Conservation (phyloP, 1,140 invertebrate species). For the Ips typographus region DNA sequence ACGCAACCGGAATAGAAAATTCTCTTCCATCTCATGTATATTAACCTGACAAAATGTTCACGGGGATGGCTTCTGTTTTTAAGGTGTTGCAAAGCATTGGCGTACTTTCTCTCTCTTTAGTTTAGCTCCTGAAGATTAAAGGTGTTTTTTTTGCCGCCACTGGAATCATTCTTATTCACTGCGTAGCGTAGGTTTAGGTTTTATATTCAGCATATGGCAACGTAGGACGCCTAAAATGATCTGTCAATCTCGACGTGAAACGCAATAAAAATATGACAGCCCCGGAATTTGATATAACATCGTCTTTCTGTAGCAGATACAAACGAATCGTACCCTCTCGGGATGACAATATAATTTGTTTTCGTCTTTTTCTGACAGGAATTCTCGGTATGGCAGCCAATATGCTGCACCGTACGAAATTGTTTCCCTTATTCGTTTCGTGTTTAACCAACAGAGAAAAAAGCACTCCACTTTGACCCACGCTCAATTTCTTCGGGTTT, state of each 20-base stretch:
- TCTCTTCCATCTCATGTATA: background rate
- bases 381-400: too few species aligned
- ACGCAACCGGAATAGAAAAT: slow-evolving; percentile 11
- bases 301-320: slow-evolving; percentile 2
- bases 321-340: background rate
- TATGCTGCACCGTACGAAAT: too few species aligned
- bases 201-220: slow-evolving; percentile 4
- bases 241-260: slow-evolving; percentile 7
- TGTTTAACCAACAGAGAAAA: too few species aligned
- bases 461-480: too few species aligned
- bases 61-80: background rate
- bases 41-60: slow-evolving; percentile 15
- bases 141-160: background rate
- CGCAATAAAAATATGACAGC: slow-evolving; percentile 10
- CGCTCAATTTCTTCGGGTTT: too few species aligned
- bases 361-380: background rate
- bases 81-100: background rate
- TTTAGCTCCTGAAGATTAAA: background rate
- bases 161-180: slow-evolving; percentile 2
- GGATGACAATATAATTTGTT: background rate
- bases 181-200: background rate
- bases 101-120: background rate
- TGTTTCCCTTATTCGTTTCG: too few species aligned
- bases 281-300: slow-evolving; percentile 5
- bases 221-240: slow-evolving; percentile 9